Evolutionary conservation across 2,888 invertebrate genomes (phyloP), one percentile per base, ranked within the genome.

Genomic region (Hemithea aestivaria): DNA sequence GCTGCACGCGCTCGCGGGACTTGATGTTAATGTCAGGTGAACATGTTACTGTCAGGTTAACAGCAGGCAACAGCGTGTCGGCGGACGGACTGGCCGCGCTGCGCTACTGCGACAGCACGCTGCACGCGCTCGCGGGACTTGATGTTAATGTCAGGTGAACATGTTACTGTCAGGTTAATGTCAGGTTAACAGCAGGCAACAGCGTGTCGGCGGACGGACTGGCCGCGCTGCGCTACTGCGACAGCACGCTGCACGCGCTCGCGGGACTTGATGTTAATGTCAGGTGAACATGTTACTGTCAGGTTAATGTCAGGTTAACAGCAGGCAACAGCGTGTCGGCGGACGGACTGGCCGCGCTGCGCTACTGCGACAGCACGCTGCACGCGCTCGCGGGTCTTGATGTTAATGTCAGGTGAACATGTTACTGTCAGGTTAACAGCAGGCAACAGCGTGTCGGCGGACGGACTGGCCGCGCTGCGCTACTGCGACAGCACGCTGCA

Each of bases 141-240:
- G 83, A 75, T 29, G 55, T 56, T 8, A 64, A n/a, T n/a, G n/a
- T n/a, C n/a, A n/a, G n/a, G n/a, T n/a, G n/a, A n/a, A n/a, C n/a
- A n/a, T n/a, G n/a, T n/a, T n/a, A n/a, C n/a, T n/a, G n/a, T n/a
- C n/a, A n/a, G n/a, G n/a, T n/a, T n/a, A n/a, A n/a, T n/a, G n/a
- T n/a, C n/a, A n/a, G 0, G 85, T 84, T 8, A 88, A 89, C 63
- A 85, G 89, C 16, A 88, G 92, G 7, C 81, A 90, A n/a, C 1
- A 85, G 89, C 24, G 62, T 90, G 2, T 73, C 78, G 0, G 63
- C 76, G 0, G 65, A 68, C 16, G 74, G 75, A 0, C 43, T 48
- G 7, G 51, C 56, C 24, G 28, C 53, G 0, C 37, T 68, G 1
- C 66, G 73, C 28, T 78, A 67, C 54, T 61, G 53, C 6, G 67